Conservation (phyloP, 2,797 vertebrate species). For the Paratrypauchen microcephalus region DNA sequence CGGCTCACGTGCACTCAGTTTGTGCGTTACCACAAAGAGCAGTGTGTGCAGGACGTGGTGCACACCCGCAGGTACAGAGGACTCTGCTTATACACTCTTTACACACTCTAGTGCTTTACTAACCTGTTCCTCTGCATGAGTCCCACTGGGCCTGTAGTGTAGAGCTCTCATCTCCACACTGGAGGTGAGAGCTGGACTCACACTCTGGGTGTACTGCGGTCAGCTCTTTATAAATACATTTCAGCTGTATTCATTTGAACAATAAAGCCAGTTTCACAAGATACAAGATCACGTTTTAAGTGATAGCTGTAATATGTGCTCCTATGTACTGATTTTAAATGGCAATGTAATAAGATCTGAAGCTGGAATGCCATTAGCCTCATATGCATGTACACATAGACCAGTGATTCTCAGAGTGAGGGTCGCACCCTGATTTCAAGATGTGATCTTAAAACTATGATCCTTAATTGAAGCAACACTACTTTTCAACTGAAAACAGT, state of each 20-base stretch:
- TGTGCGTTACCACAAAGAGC: constrained; percentile 92
- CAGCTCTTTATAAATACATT: constrained; percentile 1
- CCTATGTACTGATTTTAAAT: no score
- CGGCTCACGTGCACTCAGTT: constrained; percentile 95
- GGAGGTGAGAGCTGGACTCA: not conserved
- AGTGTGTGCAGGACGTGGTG: constrained; percentile 90
- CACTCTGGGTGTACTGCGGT: not conserved
- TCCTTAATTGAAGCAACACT: no score
- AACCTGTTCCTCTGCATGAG: not conserved
- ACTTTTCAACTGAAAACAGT: no score
- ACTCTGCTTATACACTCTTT: not conserved
- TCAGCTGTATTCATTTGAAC: not conserved
- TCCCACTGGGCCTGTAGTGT: not conserved
- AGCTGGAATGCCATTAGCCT: no score
- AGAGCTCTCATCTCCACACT: not conserved
- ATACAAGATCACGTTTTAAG: no score
- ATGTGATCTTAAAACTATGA: no score
- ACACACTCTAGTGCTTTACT: not conserved
- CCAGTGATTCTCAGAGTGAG: no score
- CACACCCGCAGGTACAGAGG: constrained; percentile 83
- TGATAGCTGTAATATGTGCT: no score
- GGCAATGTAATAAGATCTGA: no score
- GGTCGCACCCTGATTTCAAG: no score
- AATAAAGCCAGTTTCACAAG: no score
- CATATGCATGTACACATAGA: no score